phyloP scores from a whole-genome alignment of 2,113 vertebrate genomes.

The Leptocoma aspasia region DNA sequence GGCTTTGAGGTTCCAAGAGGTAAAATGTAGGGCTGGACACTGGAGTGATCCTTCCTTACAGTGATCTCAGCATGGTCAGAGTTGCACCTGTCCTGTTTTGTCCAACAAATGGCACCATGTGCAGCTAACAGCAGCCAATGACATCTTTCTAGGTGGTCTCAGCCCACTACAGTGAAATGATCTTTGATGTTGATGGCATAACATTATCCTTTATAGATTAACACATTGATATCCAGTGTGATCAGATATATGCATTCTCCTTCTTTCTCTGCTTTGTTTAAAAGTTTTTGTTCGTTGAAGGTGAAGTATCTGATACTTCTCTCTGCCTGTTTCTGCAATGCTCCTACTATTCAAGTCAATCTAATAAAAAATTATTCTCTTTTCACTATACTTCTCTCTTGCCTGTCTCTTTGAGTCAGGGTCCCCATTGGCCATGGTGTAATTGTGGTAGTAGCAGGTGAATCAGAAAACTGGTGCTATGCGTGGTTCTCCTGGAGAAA shows the following conservation, averaged over 20 bases:
- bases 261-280: neutral
- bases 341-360: neutral
- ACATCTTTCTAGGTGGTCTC: rapidly evolving
- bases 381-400: neutral
- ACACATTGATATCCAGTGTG: neutral
- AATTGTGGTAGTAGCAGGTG: neutral
- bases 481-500: neutral
- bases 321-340: neutral
- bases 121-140: neutral
- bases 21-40: neutral
- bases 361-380: neutral
- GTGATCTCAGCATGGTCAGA: neutral
- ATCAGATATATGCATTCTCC: neutral
- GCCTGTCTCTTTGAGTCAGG: neutral
- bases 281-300: neutral
- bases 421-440: rapidly evolving
- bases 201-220: neutral
- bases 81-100: neutral
- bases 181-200: neutral
- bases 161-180: neutral
- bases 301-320: neutral
- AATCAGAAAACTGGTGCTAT: neutral
- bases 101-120: neutral
- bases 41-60: neutral
- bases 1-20: neutral